Conservation (phyloP, 2,113 vertebrate genomes). For the Herpailurus yagouaroundi region DNA sequence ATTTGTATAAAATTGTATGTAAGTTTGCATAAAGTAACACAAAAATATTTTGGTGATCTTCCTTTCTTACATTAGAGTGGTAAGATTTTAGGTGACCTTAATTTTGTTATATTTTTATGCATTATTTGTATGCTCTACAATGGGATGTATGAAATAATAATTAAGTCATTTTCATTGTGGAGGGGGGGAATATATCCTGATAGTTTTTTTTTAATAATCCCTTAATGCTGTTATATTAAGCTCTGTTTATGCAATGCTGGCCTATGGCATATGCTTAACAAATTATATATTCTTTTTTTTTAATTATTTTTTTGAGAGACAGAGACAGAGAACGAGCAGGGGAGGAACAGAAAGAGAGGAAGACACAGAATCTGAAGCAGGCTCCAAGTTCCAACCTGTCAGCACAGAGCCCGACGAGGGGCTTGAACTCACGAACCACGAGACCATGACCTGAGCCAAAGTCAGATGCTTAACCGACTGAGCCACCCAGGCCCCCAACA, state of each 20-base stretch:
- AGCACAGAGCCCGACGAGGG: no score
- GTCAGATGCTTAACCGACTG: no score
- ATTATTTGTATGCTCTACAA: conserved; percentile 24
- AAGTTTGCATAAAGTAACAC: not conserved
- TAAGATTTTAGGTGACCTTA: conserved; percentile 7
- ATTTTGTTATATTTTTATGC: not conserved
- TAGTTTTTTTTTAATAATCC: not conserved
- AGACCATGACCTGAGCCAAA: no score
- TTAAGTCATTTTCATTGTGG: not conserved
- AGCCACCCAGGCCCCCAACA: no score
- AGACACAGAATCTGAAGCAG: no score
- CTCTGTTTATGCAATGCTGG: not conserved
- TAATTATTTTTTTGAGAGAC: no score
- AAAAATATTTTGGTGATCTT: not conserved
- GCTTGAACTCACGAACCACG: no score
- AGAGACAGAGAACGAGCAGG: no score
- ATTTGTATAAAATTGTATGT: not conserved
- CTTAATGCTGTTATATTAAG: not conserved
- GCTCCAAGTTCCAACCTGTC: no score
- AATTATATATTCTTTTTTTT: not conserved
- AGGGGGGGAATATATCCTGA: not conserved
- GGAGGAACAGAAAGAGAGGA: no score
- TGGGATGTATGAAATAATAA: not conserved
- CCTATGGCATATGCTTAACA: not conserved
- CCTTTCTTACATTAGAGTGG: not conserved